A percentile compares a stretch with the other conserved stretches of the same genome.
Conservation (phyloP, 1,140 invertebrate species). For the Bombus confusus region DNA sequence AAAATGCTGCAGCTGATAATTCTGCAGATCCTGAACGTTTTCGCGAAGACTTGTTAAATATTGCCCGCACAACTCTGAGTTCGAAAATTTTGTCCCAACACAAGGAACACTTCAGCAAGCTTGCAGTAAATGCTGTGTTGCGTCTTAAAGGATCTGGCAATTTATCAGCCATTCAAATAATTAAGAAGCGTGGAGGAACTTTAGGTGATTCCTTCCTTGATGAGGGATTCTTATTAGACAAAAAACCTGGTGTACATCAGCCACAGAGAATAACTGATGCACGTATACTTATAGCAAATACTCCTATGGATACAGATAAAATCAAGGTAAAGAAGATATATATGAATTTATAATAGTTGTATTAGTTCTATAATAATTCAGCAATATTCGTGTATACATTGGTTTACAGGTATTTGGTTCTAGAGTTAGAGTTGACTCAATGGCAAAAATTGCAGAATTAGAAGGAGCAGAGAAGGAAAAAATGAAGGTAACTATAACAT, state of each 20-base stretch:
- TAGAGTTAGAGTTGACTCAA: slow-evolving; percentile 97
- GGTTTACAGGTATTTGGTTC: slow-evolving; percentile 93
- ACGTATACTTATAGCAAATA: slow-evolving; percentile 99
- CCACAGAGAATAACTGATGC: slow-evolving; percentile 91
- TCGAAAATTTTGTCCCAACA: slow-evolving; percentile 99
- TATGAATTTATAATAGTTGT: slow-evolving; percentile 26
- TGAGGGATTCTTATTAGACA: slow-evolving; percentile 98
- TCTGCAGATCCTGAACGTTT: slow-evolving; percentile 91
- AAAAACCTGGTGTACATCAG: slow-evolving; percentile 95
- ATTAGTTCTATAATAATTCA: slow-evolving; percentile 30
- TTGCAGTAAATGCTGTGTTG: slow-evolving; percentile 97
- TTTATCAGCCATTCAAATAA: slow-evolving; percentile 98
- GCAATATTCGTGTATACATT: slow-evolving; percentile 54
- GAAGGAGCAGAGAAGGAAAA: slow-evolving; percentile 99
- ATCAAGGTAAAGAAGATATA: slow-evolving; percentile 88
- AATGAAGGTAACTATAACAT: slow-evolving; percentile 89
- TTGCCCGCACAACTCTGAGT: slow-evolving; percentile 98
- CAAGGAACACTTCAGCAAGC: slow-evolving; percentile 97
- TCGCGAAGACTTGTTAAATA: slow-evolving; percentile 95
- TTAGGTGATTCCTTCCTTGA: slow-evolving; percentile 98
- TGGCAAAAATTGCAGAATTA: slow-evolving; percentile 98
- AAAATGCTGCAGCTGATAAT: slow-evolving; percentile 90
- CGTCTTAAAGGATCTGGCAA: slow-evolving; percentile 97
- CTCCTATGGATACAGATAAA: slow-evolving; percentile 99
- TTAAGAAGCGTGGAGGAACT: slow-evolving; percentile 97